Percentiles rank a stretch among this genome's conserved stretches.
These are phyloP conservation scores for Diachasmimorpha longicaudata DNA, from an alignment of 1,140 invertebrate species.

Conservation along the genomic window DNA sequence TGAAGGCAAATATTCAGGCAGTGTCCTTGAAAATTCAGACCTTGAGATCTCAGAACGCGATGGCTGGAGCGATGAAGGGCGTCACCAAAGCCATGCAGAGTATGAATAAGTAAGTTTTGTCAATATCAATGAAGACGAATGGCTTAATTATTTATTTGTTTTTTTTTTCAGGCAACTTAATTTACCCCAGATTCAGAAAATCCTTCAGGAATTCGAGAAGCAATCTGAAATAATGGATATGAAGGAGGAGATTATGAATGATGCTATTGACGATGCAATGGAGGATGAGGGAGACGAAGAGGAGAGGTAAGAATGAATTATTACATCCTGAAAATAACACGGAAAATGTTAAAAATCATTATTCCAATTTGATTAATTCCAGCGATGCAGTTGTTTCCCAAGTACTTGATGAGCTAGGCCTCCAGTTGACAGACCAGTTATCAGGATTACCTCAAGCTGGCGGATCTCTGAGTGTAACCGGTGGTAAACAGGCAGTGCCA, in stretches of 20 bases:
- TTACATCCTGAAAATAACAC: too few species aligned
- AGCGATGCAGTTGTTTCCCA: constrained; percentile 90
- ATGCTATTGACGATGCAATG: constrained; percentile 99
- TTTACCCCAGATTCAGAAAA: constrained; percentile 98
- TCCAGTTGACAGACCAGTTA: constrained; percentile 90
- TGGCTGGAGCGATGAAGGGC: constrained; percentile 99
- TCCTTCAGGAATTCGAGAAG: constrained; percentile 99
- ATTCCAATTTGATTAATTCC: constrained; percentile 42
- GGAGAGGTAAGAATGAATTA: constrained; percentile 82
- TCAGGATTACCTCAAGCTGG: constrained; percentile 80
- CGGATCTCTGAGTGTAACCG: constrained; percentile 53
- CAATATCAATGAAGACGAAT: neutral
- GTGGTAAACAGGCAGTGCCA: constrained; percentile 64
- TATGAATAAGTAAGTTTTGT: constrained; percentile 84
- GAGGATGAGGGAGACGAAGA: constrained; percentile 98
- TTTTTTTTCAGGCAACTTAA: constrained; percentile 80
- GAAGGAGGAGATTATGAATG: constrained; percentile 99
- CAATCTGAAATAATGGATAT: constrained; percentile 99
- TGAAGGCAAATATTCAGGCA: constrained; percentile 99
- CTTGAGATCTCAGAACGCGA: constrained; percentile 96
- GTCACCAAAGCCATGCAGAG: constrained; percentile 98
- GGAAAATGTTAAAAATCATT: neutral
- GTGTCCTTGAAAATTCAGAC: constrained; percentile 99
- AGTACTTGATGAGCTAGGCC: constrained; percentile 95
- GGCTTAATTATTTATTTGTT: constrained; percentile 4